phyloP scores from a whole-genome alignment of 2,797 vertebrate species.

The Sebastes nivosus region DNA sequence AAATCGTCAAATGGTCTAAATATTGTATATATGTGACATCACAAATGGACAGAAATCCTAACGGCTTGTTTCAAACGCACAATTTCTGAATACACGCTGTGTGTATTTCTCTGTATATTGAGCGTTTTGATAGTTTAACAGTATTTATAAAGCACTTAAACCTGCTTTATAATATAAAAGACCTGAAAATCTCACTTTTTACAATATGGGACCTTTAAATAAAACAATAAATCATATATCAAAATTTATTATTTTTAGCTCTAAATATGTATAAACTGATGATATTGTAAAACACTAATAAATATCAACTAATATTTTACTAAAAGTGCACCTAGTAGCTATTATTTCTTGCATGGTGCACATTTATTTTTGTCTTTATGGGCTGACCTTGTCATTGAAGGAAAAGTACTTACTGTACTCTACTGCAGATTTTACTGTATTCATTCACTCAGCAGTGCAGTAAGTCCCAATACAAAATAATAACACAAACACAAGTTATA shows the following conservation, averaged over 20 bases:
- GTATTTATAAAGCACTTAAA: too few species aligned
- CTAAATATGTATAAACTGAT: neutral
- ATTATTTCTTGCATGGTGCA: neutral
- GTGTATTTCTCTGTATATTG: too few species aligned
- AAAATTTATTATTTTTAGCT: neutral
- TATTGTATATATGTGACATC: too few species aligned
- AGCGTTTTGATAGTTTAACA: too few species aligned
- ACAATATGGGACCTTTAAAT: too few species aligned
- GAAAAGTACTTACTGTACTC: neutral
- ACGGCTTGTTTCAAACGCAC: too few species aligned
- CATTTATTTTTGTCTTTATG: neutral
- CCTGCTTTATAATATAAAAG: too few species aligned
- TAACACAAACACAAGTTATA: neutral
- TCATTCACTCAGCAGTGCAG: neutral
- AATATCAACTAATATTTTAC: neutral
- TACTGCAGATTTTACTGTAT: neutral
- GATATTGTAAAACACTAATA: neutral
- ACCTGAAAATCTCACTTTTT: too few species aligned
- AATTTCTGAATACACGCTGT: too few species aligned
- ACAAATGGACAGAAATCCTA: too few species aligned
- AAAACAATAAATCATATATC: too few species aligned
- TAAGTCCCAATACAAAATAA: neutral
- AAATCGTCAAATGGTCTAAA: too few species aligned
- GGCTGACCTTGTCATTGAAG: neutral
- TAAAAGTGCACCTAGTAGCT: neutral